Conservation (phyloP, 2,113 vertebrate genomes). For the Cynopterus brachyotis region DNA sequence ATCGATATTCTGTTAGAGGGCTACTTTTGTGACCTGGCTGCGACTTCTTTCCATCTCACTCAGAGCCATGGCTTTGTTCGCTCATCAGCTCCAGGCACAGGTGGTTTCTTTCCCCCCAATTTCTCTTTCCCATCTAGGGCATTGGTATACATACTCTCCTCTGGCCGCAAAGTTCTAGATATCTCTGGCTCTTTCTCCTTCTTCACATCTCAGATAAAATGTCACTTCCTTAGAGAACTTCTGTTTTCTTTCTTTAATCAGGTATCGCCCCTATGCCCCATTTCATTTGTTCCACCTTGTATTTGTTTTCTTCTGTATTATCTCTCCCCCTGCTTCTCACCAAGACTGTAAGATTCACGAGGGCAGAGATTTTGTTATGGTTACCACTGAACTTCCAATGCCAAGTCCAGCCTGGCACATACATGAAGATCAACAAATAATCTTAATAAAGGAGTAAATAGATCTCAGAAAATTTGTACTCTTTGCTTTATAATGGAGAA, state of each 20-base stretch:
- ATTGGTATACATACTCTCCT: neutral
- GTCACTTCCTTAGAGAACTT: neutral
- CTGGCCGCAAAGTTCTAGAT: neutral
- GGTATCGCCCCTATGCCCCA: accelerated
- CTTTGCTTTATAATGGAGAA: neutral
- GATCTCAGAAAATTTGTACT: no score
- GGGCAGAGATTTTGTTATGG: neutral
- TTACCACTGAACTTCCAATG: neutral
- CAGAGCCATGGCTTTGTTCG: neutral
- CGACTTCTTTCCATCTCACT: neutral
- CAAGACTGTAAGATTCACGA: neutral
- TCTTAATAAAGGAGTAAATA: neutral
- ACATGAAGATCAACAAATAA: neutral
- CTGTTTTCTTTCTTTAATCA: neutral
- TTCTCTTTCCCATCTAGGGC: neutral
- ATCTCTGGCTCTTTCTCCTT: neutral
- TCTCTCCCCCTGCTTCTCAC: accelerated
- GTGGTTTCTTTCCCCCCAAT: neutral
- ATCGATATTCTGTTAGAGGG: accelerated
- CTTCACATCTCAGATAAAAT: neutral
- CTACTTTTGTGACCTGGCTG: neutral
- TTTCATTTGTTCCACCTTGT: neutral
- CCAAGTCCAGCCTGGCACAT: neutral
- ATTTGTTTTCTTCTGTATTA: neutral
- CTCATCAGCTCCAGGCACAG: neutral